These are phyloP conservation scores for Artibeus lituratus DNA, from an alignment of 2,797 vertebrate species.

Conservation along the genomic window DNA sequence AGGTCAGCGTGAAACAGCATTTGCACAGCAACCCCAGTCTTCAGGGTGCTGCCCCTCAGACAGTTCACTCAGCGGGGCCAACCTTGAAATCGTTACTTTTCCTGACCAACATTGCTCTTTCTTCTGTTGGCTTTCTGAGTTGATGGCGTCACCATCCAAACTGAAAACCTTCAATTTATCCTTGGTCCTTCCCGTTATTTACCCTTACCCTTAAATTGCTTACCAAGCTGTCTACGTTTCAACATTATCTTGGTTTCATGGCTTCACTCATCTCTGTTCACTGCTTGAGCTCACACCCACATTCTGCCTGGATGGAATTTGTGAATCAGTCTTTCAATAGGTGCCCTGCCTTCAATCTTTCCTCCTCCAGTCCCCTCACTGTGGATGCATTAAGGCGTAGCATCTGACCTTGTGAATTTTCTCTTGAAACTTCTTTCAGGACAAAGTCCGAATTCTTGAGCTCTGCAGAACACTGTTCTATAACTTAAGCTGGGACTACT, in stretches of 20 bases:
- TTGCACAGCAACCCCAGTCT: neutral
- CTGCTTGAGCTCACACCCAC: neutral
- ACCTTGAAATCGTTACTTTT: neutral
- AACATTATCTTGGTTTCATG: neutral
- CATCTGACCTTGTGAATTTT: neutral
- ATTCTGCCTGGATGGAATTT: neutral
- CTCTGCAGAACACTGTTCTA: neutral
- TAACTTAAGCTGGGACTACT: neutral
- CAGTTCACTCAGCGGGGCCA: neutral
- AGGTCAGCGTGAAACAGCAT: neutral
- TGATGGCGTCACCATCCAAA: neutral
- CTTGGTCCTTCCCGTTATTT: neutral
- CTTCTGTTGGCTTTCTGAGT: neutral
- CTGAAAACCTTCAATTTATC: neutral
- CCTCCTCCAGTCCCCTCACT: neutral
- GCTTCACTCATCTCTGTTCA: neutral
- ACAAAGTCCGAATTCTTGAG: neutral
- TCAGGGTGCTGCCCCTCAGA: rapidly evolving
- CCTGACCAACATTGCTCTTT: neutral
- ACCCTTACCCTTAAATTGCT: neutral
- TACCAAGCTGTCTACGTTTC: neutral
- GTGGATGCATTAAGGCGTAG: neutral
- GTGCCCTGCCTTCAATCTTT: neutral
- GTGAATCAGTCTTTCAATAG: neutral
- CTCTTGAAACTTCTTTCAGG: neutral